Conservation (phyloP, 1,140 invertebrate genomes). For the Aphelinus atriplicis region DNA sequence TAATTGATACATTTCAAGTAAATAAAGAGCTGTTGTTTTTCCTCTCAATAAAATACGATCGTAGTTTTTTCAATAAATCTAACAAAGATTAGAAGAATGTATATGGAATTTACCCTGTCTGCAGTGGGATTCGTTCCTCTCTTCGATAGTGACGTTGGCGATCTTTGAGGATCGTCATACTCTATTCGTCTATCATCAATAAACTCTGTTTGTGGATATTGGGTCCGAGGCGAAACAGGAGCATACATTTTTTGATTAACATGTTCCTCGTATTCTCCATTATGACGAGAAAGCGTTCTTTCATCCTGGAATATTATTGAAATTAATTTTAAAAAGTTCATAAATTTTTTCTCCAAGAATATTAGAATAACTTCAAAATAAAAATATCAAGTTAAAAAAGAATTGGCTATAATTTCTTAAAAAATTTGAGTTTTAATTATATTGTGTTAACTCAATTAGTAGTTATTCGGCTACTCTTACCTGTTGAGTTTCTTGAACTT, state of each 20-base stretch:
- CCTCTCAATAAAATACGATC: no score
- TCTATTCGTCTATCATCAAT: constrained; percentile 54
- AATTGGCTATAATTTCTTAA: no score
- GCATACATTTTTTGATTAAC: constrained; percentile 49
- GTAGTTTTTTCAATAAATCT: no score
- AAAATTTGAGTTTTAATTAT: constrained; percentile 2
- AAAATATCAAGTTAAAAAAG: no score
- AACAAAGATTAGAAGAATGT: no score
- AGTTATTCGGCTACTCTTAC: constrained; percentile 39
- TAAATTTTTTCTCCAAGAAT: no score
- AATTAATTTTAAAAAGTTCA: background rate
- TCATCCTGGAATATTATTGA: constrained; percentile 51
- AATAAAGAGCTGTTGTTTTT: no score
- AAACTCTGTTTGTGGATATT: constrained; percentile 51
- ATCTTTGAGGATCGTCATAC: constrained; percentile 50
- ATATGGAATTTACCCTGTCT: constrained; percentile 46
- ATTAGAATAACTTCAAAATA: no score
- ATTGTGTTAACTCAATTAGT: background rate
- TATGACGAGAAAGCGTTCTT: constrained; percentile 49
- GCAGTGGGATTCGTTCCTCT: constrained; percentile 47
- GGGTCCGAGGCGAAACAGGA: constrained; percentile 53
- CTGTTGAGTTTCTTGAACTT: constrained; percentile 51
- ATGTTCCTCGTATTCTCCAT: constrained; percentile 54
- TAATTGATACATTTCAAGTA: no score
- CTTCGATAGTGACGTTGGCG: constrained; percentile 42